Percentiles rank a stretch among this genome's conserved stretches.
These are phyloP conservation scores for Stenodema calcarata DNA, from an alignment of 2,888 invertebrate species.

Conservation along the genomic window DNA sequence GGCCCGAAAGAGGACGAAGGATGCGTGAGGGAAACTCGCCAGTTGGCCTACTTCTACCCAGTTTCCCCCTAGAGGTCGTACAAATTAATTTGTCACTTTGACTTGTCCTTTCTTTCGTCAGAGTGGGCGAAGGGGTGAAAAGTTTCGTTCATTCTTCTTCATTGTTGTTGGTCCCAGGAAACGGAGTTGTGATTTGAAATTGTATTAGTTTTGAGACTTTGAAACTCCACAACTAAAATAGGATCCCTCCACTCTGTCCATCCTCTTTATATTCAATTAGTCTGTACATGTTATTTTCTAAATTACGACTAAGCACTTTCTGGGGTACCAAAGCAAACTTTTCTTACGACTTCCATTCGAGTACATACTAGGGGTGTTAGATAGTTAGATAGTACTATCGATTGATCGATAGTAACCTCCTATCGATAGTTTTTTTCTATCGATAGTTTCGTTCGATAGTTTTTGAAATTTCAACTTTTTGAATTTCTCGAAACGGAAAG, in stretches of 20 bases:
- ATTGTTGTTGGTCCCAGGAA: neutral
- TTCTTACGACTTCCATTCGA: too few species aligned
- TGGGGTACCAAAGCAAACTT: too few species aligned
- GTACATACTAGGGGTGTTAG: too few species aligned
- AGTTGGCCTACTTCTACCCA: constrained; percentile 19
- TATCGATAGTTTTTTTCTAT: too few species aligned
- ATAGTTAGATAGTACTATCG: too few species aligned
- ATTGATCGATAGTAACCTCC: too few species aligned
- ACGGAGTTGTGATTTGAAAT: neutral
- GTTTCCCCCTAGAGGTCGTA: neutral
- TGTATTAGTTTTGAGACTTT: neutral
- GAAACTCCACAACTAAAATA: neutral
- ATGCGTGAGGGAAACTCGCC: constrained; percentile 33
- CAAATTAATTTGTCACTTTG: neutral
- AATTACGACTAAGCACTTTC: too few species aligned
- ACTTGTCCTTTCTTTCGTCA: neutral
- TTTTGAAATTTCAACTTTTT: too few species aligned
- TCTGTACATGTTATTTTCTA: too few species aligned
- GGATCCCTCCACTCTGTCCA: neutral
- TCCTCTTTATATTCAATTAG: too few species aligned
- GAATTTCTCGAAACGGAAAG: too few species aligned
- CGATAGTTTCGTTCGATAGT: too few species aligned
- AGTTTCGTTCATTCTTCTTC: neutral
- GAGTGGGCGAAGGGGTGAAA: neutral
- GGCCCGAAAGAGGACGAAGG: neutral